Evolutionary conservation across 1,140 invertebrate species (phyloP), one percentile per base, ranked within the genome.

Genomic region (Ostrea edulis): DNA sequence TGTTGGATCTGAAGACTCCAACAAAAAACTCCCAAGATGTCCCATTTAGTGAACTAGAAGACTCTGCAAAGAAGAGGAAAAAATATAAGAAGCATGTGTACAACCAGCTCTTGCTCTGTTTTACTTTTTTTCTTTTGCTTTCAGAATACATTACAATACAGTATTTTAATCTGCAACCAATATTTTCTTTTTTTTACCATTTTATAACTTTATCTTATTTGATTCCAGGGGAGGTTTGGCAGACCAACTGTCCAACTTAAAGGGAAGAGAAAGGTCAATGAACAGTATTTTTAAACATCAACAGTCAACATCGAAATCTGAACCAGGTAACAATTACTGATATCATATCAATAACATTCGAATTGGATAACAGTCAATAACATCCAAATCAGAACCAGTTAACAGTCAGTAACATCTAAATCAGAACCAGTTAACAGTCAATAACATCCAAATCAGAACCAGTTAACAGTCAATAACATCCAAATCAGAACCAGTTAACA

Each of bases 41-140:
- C 20, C 17, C 55, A 55, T 20, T 65, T 3, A 29, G 25, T 17
- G 51, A 84, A 52, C 65, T 65, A 11, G 83, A 87, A 52, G 90
- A 90, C 86, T 89, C 88, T n/a, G 86, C 88, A 14, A 89, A 90
- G 85, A 90, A 89, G 55, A 90, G 89, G 55, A 90, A 87, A 87
- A 77, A 77, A 77, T 62, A 62, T 20, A 17, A 62, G n/a, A 62
- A 62, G 55, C n/a, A 62, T 62, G 14, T 44, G 35, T 5, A 44
- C 35, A 44, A 44, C 35, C 35, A 44, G 35, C 35, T 44, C 2
- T 2, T 44, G 35, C 35, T 44, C 35, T 44, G 5, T 2, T 44
- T 44, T 55, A 62, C 14, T 20, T 62, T 62, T 17, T 62, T 62
- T 0, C 35, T 2, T 44, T 44, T 44, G 35, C 35, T 44, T 44